Evolutionary conservation across 2,113 vertebrate species (phyloP).

Genomic region (Pleuronectes platessa): DNA sequence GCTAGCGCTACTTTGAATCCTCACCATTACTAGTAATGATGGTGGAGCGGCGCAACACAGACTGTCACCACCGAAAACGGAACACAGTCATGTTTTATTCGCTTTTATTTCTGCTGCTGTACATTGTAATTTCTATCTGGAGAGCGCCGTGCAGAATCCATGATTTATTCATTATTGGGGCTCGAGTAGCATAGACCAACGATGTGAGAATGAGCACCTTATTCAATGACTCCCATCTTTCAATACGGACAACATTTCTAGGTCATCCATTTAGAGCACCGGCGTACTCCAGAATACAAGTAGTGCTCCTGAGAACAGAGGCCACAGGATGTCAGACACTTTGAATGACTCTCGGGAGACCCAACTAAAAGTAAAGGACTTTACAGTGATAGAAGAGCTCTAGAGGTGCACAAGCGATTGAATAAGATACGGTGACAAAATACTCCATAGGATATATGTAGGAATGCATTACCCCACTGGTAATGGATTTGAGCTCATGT

Average conservation of each 20-base stretch:
- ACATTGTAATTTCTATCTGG: slow-evolving; percentile 75
- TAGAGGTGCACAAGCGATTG: slow-evolving; percentile 15
- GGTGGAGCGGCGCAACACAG: slow-evolving; percentile 62
- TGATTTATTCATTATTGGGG: slow-evolving; percentile 79
- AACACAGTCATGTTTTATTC: slow-evolving; percentile 78
- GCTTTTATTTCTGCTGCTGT: slow-evolving; percentile 74
- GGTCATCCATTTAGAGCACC: slow-evolving; percentile 72
- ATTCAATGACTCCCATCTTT: slow-evolving; percentile 75
- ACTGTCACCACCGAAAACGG: slow-evolving; percentile 60
- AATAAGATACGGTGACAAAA: slow-evolving; percentile 49
- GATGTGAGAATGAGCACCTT: slow-evolving; percentile 74
- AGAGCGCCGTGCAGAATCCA: slow-evolving; percentile 71
- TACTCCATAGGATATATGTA: slow-evolving; percentile 13
- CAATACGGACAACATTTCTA: slow-evolving; percentile 74
- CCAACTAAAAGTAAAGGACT: slow-evolving; percentile 63
- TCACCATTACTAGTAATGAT: slow-evolving; percentile 59
- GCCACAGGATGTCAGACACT: slow-evolving; percentile 64
- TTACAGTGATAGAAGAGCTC: slow-evolving; percentile 48
- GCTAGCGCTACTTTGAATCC: slow-evolving; percentile 44
- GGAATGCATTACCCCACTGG: slow-evolving; percentile 19
- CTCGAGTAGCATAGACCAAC: slow-evolving; percentile 69
- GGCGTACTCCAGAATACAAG: slow-evolving; percentile 67
- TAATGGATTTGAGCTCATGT: slow-evolving; percentile 34
- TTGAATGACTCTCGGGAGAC: slow-evolving; percentile 64
- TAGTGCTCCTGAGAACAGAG: slow-evolving; percentile 65